Conservation (phyloP, 2,797 vertebrate genomes). For the Orestias chungarensis region DNA sequence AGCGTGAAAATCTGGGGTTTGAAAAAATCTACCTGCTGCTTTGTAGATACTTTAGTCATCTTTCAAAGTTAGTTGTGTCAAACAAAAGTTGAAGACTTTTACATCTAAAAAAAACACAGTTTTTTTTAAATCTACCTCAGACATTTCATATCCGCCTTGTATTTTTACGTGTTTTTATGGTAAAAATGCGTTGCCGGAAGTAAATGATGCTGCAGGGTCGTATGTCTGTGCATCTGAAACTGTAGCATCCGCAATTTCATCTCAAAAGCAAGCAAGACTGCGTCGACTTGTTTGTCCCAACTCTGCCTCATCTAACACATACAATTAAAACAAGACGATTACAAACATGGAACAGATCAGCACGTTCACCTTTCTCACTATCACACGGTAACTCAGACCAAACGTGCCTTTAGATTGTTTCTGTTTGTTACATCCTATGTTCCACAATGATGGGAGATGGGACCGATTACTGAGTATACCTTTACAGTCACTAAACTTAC, state of each 20-base stretch:
- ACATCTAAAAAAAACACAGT: neutral
- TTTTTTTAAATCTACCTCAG: neutral
- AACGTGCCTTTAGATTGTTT: neutral
- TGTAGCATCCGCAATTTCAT: neutral
- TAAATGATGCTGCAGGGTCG: neutral
- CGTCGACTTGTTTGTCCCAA: neutral
- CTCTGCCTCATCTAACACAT: neutral
- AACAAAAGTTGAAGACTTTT: neutral
- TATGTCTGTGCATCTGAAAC: neutral
- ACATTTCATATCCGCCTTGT: neutral
- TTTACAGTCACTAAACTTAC: neutral
- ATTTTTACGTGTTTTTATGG: neutral
- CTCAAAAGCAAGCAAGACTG: neutral
- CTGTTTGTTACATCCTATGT: neutral
- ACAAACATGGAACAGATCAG: neutral
- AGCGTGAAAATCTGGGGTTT: neutral
- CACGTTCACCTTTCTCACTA: too few species aligned
- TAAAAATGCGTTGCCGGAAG: neutral
- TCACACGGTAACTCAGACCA: too few species aligned
- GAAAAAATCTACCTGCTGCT: constrained; percentile 1
- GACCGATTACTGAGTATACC: too few species aligned
- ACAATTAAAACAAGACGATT: neutral
- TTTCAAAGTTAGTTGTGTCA: neutral
- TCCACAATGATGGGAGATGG: neutral
- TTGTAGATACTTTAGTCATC: constrained; percentile 10